Conservation (phyloP, 1,140 invertebrate species). For the Gyrodactylus bullatarudis region DNA sequence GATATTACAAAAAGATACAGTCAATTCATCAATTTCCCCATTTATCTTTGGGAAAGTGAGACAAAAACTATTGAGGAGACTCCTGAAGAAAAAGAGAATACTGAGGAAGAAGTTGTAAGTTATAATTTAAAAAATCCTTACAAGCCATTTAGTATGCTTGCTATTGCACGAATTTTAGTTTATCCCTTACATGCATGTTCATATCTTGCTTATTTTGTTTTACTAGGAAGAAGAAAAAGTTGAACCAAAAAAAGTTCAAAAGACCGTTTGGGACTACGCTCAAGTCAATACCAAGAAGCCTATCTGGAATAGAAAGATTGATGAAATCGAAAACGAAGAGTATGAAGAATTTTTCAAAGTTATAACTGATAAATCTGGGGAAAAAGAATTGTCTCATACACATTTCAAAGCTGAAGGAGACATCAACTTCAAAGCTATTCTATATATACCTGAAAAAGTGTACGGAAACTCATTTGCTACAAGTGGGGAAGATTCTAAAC, state of each 20-base stretch:
- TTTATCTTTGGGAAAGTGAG: constrained; percentile 57
- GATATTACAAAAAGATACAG: constrained; percentile 80
- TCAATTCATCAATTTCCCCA: constrained; percentile 97
- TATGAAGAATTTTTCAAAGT: constrained; percentile 75
- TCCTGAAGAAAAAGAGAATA: constrained; percentile 22
- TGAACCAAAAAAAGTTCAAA: constrained; percentile 84
- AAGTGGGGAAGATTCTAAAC: background rate
- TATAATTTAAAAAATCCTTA: constrained; percentile 11
- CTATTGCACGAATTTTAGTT: background rate
- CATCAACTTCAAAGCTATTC: constrained; percentile 76
- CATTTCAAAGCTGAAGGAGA: constrained; percentile 93
- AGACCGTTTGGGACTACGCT: constrained; percentile 78
- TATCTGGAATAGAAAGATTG: constrained; percentile 65
- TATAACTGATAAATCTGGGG: constrained; percentile 49
- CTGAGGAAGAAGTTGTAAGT: constrained; percentile 19
- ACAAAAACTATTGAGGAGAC: constrained; percentile 29
- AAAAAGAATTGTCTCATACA: constrained; percentile 61
- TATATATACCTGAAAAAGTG: constrained; percentile 57
- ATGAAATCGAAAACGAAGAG: constrained; percentile 47
- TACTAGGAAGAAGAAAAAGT: constrained; percentile 32
- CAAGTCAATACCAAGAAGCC: constrained; percentile 76
- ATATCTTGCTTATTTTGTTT: constrained; percentile 59
- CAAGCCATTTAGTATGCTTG: background rate
- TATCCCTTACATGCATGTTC: constrained; percentile 26
- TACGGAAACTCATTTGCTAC: constrained; percentile 32